Conservation (phyloP, 2,888 invertebrate genomes). For the Andrena trimmerana region DNA sequence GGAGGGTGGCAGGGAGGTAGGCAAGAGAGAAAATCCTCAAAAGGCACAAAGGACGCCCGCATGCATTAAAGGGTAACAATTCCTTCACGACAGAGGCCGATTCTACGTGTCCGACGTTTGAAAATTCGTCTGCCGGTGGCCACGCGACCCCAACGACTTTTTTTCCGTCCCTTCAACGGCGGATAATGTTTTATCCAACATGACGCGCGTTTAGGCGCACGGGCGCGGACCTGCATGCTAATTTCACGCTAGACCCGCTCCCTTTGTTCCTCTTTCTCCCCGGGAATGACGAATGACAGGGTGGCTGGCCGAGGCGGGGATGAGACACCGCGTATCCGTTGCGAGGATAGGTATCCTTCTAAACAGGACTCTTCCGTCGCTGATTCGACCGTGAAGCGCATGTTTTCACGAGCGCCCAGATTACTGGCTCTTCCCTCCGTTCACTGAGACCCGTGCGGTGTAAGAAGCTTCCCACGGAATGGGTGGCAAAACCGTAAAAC, state of each 20-base stretch:
- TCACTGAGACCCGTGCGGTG: not conserved
- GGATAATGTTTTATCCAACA: conserved; percentile 65
- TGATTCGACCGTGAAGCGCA: not conserved
- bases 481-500: not conserved
- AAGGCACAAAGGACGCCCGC: conserved; percentile 83
- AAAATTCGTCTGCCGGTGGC: conserved; percentile 67
- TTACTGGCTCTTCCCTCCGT: conserved; percentile 3
- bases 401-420: conserved; percentile 15
- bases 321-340: too few relatives aligned
- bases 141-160: conserved; percentile 67
- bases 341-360: conserved; percentile 1
- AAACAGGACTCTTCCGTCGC: not conserved
- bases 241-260: conserved; percentile 55
- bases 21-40: conserved; percentile 78
- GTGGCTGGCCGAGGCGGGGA: conserved; percentile 45
- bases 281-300: conserved; percentile 54
- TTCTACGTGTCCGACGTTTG: conserved; percentile 63
- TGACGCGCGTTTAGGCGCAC: conserved; percentile 54
- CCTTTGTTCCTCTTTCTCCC: conserved; percentile 46
- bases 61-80: conserved; percentile 82
- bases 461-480: conserved; percentile 4
- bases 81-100: conserved; percentile 68
- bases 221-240: conserved; percentile 66
- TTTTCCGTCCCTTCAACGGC: conserved; percentile 26
- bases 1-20: conserved; percentile 28